Percentiles rank a stretch among this genome's conserved stretches.
Evolutionary conservation across 1,140 invertebrate genomes (phyloP).

Genomic region (Ceratosolen solmsi): DNA sequence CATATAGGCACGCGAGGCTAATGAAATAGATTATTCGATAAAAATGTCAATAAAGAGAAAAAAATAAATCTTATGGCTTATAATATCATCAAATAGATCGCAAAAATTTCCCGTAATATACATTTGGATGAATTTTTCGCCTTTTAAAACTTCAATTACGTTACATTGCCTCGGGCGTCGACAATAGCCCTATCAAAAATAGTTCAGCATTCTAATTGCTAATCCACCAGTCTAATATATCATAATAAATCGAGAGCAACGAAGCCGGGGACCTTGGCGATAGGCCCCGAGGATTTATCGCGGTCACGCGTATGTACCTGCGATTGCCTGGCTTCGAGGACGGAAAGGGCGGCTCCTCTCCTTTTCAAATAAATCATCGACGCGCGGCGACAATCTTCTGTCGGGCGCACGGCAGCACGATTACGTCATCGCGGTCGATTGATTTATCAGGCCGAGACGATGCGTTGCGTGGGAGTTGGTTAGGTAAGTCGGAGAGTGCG

Average conservation of each 20-base stretch:
- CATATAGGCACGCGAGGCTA: too few relatives aligned
- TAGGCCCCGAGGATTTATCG: too few relatives aligned
- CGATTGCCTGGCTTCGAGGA: background rate
- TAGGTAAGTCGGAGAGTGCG: background rate
- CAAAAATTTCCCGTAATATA: background rate
- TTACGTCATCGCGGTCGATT: conserved; percentile 11
- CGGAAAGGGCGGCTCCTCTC: background rate
- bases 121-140: background rate
- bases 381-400: conserved; percentile 3
- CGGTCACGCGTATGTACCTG: too few relatives aligned
- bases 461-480: conserved; percentile 27
- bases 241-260: too few relatives aligned
- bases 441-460: conserved; percentile 42
- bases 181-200: background rate
- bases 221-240: too few relatives aligned
- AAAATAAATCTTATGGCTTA: too few relatives aligned
- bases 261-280: too few relatives aligned
- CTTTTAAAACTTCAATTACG: background rate
- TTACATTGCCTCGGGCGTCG: too few relatives aligned
- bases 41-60: background rate
- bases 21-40: background rate
- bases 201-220: too few relatives aligned
- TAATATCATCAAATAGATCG: background rate
- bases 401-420: background rate
- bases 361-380: conserved; percentile 32